Evolutionary conservation across 2,888 invertebrate genomes (phyloP).

Genomic region (Axea sp.): DNA sequence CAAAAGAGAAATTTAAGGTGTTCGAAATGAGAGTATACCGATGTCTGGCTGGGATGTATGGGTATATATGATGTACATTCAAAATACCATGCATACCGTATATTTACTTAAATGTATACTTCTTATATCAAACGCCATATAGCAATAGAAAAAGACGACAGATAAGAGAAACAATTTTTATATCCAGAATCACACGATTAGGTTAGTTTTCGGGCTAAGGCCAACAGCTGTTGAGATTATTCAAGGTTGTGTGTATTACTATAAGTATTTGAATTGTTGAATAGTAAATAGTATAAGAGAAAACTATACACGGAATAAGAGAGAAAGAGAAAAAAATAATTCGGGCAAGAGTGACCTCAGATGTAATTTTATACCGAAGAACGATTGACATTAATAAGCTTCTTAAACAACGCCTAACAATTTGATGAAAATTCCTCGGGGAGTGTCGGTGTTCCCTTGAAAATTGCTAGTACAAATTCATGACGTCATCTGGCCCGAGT

Average conservation of each 20-base stretch:
- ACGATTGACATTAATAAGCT: slow-evolving; percentile 7
- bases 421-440: not conserved
- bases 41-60: no score
- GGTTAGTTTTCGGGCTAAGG: slow-evolving; percentile 73
- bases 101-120: no score
- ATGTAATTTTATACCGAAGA: slow-evolving; percentile 20
- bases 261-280: slow-evolving; percentile 79
- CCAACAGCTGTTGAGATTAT: slow-evolving; percentile 79
- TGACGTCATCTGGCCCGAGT: slow-evolving; percentile 10
- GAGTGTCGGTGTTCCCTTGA: not conserved
- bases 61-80: no score
- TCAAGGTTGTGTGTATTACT: slow-evolving; percentile 79
- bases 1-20: no score
- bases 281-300: slow-evolving; percentile 77
- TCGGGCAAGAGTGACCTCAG: slow-evolving; percentile 28
- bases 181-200: slow-evolving; percentile 70
- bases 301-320: slow-evolving; percentile 16
- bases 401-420: not conserved
- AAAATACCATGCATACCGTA: no score
- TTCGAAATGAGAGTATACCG: no score
- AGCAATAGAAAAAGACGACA: slow-evolving; percentile 15
- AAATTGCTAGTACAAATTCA: slow-evolving; percentile 31
- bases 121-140: no score
- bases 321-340: slow-evolving; percentile 3
- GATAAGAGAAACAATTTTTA: slow-evolving; percentile 70